Evolutionary conservation across 53 echinoderm and acorn worm species (phyloP).

Genomic region (Crossaster papposus): DNA sequence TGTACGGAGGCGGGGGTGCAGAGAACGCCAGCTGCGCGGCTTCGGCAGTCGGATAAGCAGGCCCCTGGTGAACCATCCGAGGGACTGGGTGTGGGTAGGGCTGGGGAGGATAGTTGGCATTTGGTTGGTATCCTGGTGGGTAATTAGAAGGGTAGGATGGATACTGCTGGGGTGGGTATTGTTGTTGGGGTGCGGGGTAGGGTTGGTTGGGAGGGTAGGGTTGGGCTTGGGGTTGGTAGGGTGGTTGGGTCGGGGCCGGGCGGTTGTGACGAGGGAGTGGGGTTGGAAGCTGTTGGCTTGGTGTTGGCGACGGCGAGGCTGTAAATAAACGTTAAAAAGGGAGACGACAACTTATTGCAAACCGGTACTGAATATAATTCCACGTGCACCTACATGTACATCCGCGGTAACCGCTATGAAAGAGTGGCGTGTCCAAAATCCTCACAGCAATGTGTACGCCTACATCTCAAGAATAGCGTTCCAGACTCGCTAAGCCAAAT

Average conservation of each 20-base stretch:
- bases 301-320: not conserved
- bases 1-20: conserved; percentile 47
- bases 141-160: conserved; percentile 25
- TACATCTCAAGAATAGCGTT: no score
- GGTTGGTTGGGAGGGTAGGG: conserved; percentile 17
- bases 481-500: no score
- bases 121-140: conserved; percentile 30
- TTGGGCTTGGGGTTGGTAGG: conserved; percentile 11
- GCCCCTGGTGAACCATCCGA: conserved; percentile 4
- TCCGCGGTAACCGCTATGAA: no score
- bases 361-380: no score
- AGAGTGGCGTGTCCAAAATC: no score
- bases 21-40: not conserved
- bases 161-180: conserved; percentile 39
- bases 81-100: conserved; percentile 49
- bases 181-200: conserved; percentile 38
- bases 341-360: no score
- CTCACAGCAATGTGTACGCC: no score
- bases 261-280: not conserved
- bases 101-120: conserved; percentile 28
- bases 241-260: conserved; percentile 23
- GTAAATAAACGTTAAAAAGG: not conserved
- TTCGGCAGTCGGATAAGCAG: not conserved
- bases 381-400: no score
- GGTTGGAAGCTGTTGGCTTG: not conserved